A percentile compares a stretch with the other conserved stretches of the same genome.
Conservation (phyloP, 2,113 vertebrate species). For the Phrynosoma platyrhinos region DNA sequence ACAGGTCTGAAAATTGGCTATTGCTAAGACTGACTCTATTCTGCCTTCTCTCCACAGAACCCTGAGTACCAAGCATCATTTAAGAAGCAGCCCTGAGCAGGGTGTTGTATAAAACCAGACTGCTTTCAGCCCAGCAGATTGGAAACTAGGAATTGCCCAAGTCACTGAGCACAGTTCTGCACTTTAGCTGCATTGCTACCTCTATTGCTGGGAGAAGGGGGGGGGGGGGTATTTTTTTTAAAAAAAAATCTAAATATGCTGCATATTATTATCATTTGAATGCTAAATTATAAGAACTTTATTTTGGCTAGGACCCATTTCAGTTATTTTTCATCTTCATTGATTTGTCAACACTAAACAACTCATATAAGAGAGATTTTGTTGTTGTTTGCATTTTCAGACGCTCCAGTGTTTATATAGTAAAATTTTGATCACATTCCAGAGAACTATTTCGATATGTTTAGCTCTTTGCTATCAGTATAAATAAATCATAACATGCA, state of each 20-base stretch:
- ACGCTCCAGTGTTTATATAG: constrained; percentile 13
- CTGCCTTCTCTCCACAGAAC: not conserved
- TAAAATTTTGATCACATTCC: constrained; percentile 35
- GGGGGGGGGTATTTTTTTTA: not conserved
- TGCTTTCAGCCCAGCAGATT: not conserved
- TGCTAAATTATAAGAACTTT: constrained; percentile 33
- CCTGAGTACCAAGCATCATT: not conserved
- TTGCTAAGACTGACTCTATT: too few relatives aligned
- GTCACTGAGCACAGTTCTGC: not conserved
- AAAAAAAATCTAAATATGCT: not conserved
- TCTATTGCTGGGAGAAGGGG: not conserved
- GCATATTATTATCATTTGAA: not conserved
- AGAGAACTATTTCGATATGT: constrained; percentile 38
- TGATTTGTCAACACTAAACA: constrained; percentile 46
- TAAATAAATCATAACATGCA: constrained; percentile 45
- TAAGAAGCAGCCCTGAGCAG: not conserved
- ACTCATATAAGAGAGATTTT: constrained; percentile 24
- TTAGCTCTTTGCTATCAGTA: constrained; percentile 20
- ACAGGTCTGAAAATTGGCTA: too few relatives aligned
- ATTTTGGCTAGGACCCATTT: constrained; percentile 45
- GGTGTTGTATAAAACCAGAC: not conserved
- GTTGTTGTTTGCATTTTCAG: constrained; percentile 43
- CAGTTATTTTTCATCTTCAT: constrained; percentile 56
- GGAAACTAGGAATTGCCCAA: not conserved
- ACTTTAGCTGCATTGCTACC: not conserved